Base-by-base conservation (phyloP, 2,797 vertebrate species). In the Staurois parvus region DNA sequence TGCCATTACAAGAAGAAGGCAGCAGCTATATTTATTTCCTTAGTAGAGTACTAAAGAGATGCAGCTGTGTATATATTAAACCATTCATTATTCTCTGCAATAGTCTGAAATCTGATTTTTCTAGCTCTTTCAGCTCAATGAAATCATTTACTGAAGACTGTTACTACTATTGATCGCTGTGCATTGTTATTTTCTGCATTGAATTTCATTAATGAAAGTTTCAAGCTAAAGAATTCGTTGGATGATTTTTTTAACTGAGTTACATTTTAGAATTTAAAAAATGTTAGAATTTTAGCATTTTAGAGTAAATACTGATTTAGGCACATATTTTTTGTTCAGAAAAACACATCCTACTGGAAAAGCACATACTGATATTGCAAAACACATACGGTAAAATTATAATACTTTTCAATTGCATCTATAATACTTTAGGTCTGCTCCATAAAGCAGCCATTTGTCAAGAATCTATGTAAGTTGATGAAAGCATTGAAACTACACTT, bases 11-110 rank as follows among this genome's bases (percentile, higher is more conserved):
- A 84, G 68, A 83, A 67, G 59, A 76, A 69, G 45, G 64, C 64
- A 48, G 62, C 40, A 21, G 48, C 73, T 82, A 28, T 69, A 34
- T 84, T 76, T 84, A 74, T 69, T 76, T 83, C 72, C 40, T 83
- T 48, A 32, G 28, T 34, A 52, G 59, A 75, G 56, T 30, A 30
- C 28, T 67, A 74, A 76, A 56, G 73, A 28, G 64, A 76, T 56
- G 40, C 73, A 76, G 73, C 64, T 59, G 73, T 69, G 42, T 70
- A 62, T 77, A n/a, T 84, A 77, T 77, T 76, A 84, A 70, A 84
- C 66, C 66, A 84, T 77, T 84, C 24, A 77, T 77, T 84, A 84
- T 77, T 69, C 19, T 19, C 56, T 62, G 30, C 70, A 48, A 76
- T 69, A 59, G 40, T 59, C 59, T 26, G 26, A 83, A 83, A 75